Percentiles rank a stretch among this genome's conserved stretches.
phyloP scores from a whole-genome alignment of 2,888 invertebrate species.

The Tricholauxania praeusta region DNA sequence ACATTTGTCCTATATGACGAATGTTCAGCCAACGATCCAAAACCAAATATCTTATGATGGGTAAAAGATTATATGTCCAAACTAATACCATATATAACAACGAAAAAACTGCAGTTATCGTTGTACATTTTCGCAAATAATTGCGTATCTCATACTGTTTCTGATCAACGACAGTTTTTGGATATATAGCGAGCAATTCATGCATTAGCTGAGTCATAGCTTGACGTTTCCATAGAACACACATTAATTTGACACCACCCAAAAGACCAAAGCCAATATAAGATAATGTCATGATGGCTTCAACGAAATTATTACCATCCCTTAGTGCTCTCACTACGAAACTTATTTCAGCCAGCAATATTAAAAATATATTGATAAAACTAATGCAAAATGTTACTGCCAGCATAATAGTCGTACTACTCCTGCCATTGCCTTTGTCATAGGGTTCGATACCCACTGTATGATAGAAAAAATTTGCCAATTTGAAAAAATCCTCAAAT shows the following conservation, averaged over 20 bases:
- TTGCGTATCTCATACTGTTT: conserved; percentile 43
- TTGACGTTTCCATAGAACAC: conserved; percentile 43
- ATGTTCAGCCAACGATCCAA: conserved; percentile 50
- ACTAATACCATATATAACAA: conserved; percentile 59
- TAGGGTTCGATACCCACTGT: conserved; percentile 54
- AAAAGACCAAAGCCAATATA: conserved; percentile 48
- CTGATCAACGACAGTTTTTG: conserved; percentile 39
- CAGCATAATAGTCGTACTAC: conserved; percentile 25
- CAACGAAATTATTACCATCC: conserved; percentile 45
- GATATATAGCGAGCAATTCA: conserved; percentile 46
- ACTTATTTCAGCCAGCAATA: conserved; percentile 41
- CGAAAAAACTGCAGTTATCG: conserved; percentile 53
- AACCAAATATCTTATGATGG: conserved; percentile 52
- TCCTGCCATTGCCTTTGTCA: conserved; percentile 16
- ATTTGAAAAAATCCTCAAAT: conserved; percentile 54
- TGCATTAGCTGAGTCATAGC: conserved; percentile 43
- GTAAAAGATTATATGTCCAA: conserved; percentile 61
- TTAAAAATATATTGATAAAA: conserved; percentile 49
- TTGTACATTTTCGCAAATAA: conserved; percentile 47
- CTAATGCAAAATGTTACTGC: conserved; percentile 47
- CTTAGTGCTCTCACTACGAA: conserved; percentile 45
- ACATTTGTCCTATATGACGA: conserved; percentile 45
- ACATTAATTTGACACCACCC: conserved; percentile 48
- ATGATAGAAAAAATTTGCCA: conserved; percentile 57
- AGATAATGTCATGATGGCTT: conserved; percentile 48